Conservation (phyloP, 2,888 invertebrate species). For the Aphodius sticticus region DNA sequence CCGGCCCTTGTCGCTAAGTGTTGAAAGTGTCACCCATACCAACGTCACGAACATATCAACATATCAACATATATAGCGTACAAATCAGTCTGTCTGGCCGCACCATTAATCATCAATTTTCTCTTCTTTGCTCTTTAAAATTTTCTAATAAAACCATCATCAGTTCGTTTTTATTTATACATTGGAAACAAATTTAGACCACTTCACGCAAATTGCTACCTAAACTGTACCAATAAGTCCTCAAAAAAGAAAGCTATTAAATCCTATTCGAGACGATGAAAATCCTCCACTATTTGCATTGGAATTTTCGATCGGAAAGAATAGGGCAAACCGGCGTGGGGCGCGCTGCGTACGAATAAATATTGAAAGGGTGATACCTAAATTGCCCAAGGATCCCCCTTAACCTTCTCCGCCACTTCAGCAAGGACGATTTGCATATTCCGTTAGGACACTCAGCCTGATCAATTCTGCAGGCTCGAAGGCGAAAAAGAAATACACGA, state of each 20-base stretch:
- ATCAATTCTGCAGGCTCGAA: slow-evolving; percentile 6
- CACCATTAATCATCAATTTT: too few relatives aligned
- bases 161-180: too few relatives aligned
- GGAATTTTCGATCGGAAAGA: not conserved
- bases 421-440: slow-evolving; percentile 15
- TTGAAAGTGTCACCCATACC: too few relatives aligned
- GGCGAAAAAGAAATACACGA: not conserved
- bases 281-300: not conserved
- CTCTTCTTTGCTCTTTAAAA: too few relatives aligned
- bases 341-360: not conserved
- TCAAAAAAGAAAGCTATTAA: not conserved
- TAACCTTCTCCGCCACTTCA: not conserved
- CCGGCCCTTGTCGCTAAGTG: too few relatives aligned
- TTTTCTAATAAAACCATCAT: too few relatives aligned
- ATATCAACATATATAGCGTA: too few relatives aligned
- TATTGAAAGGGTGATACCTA: not conserved
- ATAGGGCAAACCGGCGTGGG: not conserved
- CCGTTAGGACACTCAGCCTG: slow-evolving; percentile 16
- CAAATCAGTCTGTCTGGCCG: too few relatives aligned
- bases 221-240: not conserved
- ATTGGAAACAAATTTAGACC: not conserved
- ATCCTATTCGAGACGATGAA: not conserved
- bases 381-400: not conserved
- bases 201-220: not conserved
- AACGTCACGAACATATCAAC: too few relatives aligned